Conservation (phyloP, 2,113 vertebrate species). For the Phaetusa simplex region DNA sequence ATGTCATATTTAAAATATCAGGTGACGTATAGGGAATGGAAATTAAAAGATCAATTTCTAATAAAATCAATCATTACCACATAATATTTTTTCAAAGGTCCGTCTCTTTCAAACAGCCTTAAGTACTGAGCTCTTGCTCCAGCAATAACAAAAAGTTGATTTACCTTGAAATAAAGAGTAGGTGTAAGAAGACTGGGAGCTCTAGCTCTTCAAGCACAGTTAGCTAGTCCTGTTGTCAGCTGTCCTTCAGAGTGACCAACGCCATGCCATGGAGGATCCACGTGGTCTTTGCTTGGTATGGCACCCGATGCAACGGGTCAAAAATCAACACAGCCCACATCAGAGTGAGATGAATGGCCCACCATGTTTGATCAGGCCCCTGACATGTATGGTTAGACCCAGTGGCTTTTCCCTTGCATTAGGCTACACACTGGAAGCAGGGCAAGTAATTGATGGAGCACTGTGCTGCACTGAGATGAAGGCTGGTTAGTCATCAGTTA, state of each 20-base stretch:
- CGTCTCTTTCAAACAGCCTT: background rate
- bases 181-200: background rate
- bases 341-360: background rate
- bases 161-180: slow-evolving; percentile 39
- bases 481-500: background rate
- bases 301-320: background rate
- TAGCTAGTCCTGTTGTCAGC: slow-evolving; percentile 22
- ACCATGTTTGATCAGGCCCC: background rate
- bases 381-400: background rate
- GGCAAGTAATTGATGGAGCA: background rate
- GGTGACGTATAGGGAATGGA: background rate
- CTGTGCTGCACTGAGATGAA: background rate
- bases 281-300: slow-evolving; percentile 7
- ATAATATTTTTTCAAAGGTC: background rate
- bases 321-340: slow-evolving; percentile 4
- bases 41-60: background rate
- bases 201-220: slow-evolving; percentile 21
- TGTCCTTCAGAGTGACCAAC: background rate
- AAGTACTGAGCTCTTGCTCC: background rate
- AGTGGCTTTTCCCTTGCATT: background rate
- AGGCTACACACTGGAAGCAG: background rate
- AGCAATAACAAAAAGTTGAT: slow-evolving; percentile 8
- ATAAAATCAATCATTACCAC: background rate
- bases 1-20: background rate
- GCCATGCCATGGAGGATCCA: background rate